These are phyloP conservation scores for Centruroides sculpturatus DNA, from an alignment of 1,140 invertebrate species.

Conservation along the genomic window DNA sequence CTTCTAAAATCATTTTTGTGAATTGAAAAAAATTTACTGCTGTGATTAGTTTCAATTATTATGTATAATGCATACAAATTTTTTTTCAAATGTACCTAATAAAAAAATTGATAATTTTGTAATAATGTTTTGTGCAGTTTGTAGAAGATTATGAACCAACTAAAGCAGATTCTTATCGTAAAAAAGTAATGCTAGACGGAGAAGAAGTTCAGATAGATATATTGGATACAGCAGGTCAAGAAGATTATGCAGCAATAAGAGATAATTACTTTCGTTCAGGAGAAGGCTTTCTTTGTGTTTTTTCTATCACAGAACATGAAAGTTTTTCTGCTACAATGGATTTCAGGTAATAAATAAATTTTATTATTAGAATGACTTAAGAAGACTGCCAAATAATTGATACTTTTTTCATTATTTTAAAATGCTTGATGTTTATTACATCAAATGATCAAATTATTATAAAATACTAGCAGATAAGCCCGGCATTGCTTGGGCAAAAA, in stretches of 20 bases:
- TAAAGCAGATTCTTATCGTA: conserved; percentile 98
- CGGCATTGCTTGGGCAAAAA: too few species aligned
- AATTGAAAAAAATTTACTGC: too few species aligned
- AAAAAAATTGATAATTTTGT: too few species aligned
- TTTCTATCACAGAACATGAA: conserved; percentile 97
- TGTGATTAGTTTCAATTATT: too few species aligned
- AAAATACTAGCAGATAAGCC: too few species aligned
- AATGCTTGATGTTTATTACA: too few species aligned
- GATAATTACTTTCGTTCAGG: conserved; percentile 99
- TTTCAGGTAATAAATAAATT: conserved; percentile 58
- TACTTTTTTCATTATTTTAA: too few species aligned
- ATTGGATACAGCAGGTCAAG: conserved; percentile 97
- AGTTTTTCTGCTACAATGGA: conserved; percentile 97
- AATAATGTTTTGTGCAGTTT: conserved; percentile 43
- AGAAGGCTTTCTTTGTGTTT: conserved; percentile 98
- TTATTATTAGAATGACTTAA: not conserved
- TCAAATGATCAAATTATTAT: too few species aligned
- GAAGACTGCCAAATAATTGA: not conserved
- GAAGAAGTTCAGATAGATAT: conserved; percentile 99
- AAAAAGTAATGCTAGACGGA: conserved; percentile 56
- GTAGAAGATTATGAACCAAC: conserved; percentile 99
- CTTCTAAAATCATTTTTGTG: too few species aligned
- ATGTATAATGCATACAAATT: too few species aligned
- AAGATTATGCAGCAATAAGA: conserved; percentile 96
- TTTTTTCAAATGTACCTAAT: too few species aligned